Base-by-base conservation (phyloP, 2,888 invertebrate genomes). In the Drosophila prostipennis region DNA sequence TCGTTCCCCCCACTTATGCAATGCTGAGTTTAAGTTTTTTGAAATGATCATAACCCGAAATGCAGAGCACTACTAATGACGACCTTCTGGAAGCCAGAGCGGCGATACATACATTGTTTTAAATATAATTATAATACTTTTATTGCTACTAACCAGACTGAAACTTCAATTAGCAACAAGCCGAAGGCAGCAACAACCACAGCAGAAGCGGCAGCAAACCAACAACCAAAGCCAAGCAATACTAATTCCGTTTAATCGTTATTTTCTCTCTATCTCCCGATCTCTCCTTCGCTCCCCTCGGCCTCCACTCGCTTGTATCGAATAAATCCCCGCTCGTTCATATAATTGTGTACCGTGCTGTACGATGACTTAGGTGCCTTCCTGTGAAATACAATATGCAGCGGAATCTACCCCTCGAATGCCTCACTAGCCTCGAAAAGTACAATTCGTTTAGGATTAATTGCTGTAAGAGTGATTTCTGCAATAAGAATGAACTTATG, bases 391-490 rank as follows among this genome's bases (percentile, higher is more conserved):
- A 91, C 89, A 91, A 92, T 60, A 89, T 92, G 80, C 90, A 91
- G 76, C 91, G 92, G 34, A 48, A 6, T 79, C 82, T 80, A 78
- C 92, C 92, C 79, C 83, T 92, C 76, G 91, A 92, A 89, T 92
- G 92, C 89, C 91, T 91, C 80, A 87, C 91, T 76, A 91, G 88
- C 87, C 90, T 87, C 88, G 87, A 89, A 79, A 92, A 91, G 89
- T 80, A 89, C 79, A 80, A 91, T 84, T 75, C 89, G 76, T 92
- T 85, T 91, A 91, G 82, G 88, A 89, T 92, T 86, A 84, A 90
- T 78, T 92, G 92, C 91, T 92, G 92, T 90, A 88, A 87, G 76
- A 89, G 83, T 78, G 92, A 92, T 90, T 92, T 90, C 91, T 92
- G 92, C 92, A 92, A 92, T 90, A 91, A 91, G 87, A 89, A 92